Evolutionary conservation across 2,888 invertebrate species (phyloP).

Genomic region (Holacanthella duospinosa): DNA sequence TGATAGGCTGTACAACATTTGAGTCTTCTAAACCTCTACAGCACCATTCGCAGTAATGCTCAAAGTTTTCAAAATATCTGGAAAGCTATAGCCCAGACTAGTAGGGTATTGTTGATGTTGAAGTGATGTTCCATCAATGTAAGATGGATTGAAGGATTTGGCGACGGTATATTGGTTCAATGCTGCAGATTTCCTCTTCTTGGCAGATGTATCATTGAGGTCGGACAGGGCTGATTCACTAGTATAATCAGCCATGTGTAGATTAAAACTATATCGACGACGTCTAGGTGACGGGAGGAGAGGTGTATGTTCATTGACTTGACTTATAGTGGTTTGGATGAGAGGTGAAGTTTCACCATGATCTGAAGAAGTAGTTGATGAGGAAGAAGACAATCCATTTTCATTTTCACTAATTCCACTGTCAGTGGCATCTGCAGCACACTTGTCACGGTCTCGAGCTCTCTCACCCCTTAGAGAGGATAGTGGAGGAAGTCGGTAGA

Average conservation of each 20-base stretch:
- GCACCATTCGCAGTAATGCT: constrained; percentile 34
- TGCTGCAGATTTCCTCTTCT: not conserved
- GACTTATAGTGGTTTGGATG: constrained; percentile 1
- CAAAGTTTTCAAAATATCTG: constrained; percentile 34
- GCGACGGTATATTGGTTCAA: too few relatives aligned
- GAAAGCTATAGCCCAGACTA: constrained; percentile 26
- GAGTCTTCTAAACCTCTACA: constrained; percentile 36
- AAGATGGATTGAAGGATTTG: not conserved
- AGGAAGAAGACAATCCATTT: constrained; percentile 14
- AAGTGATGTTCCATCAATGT: not conserved
- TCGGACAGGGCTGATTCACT: not conserved
- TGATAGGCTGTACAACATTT: too few relatives aligned
- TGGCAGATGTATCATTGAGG: not conserved
- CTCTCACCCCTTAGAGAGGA: not conserved
- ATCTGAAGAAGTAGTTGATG: constrained; percentile 20
- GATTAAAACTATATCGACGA: not conserved
- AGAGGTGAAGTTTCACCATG: not conserved
- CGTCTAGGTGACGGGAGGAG: constrained; percentile 13
- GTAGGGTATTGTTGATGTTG: not conserved
- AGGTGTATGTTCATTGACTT: constrained; percentile 29
- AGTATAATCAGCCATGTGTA: not conserved
- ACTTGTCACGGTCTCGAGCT: not conserved
- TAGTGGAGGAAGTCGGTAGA: constrained; percentile 6
- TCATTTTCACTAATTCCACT: constrained; percentile 36
- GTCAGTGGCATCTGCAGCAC: constrained; percentile 23